Evolutionary conservation across 2,888 invertebrate species (phyloP), one percentile per base, ranked within the genome.

Genomic region (Poecilobothrus nobilitatus): DNA sequence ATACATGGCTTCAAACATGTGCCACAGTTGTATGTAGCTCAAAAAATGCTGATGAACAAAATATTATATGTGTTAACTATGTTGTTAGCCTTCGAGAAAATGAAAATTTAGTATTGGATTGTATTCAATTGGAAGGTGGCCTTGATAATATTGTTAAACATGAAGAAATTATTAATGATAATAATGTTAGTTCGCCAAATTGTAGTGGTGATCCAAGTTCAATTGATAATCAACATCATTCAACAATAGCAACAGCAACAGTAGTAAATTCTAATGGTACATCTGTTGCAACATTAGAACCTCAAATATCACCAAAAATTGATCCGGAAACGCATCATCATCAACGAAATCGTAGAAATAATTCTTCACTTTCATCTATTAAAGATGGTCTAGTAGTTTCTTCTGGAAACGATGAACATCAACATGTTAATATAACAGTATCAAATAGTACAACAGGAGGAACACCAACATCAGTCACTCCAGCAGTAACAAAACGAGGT

Each of bases 1-100:
- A 91, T 84, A 94, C 95, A 68, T 97, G 97, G 97, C 84, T 97
- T 77, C 97, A 97, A 83, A 95, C 95, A 0, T 97, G 97, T 81
- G 97, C 97, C 70, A 97, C 97, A 0, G 94, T 97, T 64, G 93
- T 97, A 69, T 96, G 95, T 84, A 95, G 91, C 78, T 91, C 93
- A 68, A 97, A 97, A 83, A 96, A 95, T 78, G 92, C 94, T 8
- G 97, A 97, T 72, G 97, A 97, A 80, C 96, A 97, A 83, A 97
- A 95, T 79, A 95, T 97, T 76, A 95, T 97, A 74, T 96, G 96
- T 79, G 95, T 97, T 77, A 96, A 97, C 84, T 97, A 97, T 83
- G 94, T 97, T 72, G 91, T 97, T 78, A 81, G 81, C 70, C 79
- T 77, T 72, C 79, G 79, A 0, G 96, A 97, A 82, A 92, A 92